Evolutionary conservation across 2,113 vertebrate genomes (phyloP).

Genomic region (Zosterops lateralis): DNA sequence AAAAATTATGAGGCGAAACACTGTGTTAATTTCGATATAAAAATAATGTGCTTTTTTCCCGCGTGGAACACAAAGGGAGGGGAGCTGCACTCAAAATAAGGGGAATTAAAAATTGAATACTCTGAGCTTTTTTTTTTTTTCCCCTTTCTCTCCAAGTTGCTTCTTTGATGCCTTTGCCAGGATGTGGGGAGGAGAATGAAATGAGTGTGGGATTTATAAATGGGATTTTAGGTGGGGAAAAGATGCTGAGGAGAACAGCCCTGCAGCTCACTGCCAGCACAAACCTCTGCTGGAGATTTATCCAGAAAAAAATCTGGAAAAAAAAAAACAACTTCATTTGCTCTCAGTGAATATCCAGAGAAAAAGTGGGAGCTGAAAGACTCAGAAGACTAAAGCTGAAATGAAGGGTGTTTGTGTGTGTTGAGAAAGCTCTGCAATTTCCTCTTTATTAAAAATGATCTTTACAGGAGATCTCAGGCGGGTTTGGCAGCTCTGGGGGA

Average conservation of each 20-base stretch:
- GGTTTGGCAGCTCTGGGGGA: not conserved
- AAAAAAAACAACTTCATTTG: not conserved
- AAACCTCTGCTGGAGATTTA: not conserved
- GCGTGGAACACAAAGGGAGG: not conserved
- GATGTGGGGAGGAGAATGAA: not conserved
- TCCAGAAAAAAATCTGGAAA: not conserved
- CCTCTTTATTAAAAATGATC: not conserved
- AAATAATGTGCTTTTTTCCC: not conserved
- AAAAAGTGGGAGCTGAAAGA: not conserved
- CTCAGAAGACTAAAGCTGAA: not conserved
- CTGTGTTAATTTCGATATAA: constrained; percentile 35
- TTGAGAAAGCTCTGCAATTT: not conserved
- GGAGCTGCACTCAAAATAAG: not conserved
- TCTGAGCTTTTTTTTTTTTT: not conserved
- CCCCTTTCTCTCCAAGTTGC: not conserved
- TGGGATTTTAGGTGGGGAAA: not conserved
- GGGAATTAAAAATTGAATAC: constrained; percentile 18
- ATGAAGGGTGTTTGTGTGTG: not conserved
- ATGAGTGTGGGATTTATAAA: constrained; percentile 7
- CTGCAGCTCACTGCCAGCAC: not conserved
- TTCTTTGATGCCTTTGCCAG: not conserved
- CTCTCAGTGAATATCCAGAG: not conserved
- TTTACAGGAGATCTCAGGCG: not conserved
- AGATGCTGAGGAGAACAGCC: not conserved
- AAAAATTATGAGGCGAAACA: constrained; percentile 10